Conservation (phyloP, 2,797 vertebrate genomes). For the Neopelma chrysocephalum region DNA sequence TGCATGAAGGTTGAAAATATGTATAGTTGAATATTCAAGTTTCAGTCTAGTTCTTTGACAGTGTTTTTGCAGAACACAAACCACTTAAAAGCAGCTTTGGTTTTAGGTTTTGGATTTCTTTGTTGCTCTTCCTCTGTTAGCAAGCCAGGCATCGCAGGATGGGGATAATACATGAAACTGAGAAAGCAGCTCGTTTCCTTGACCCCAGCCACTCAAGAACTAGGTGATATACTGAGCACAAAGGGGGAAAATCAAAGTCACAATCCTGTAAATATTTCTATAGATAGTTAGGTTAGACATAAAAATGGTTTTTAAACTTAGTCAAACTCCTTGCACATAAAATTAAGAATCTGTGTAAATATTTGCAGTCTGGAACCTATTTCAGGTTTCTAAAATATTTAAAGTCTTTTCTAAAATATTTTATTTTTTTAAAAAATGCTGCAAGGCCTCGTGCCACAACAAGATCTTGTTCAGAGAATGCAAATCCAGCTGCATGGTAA, state of each 20-base stretch:
- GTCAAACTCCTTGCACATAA: not conserved
- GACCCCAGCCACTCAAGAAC: not conserved
- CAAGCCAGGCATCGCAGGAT: not conserved
- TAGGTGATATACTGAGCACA: not conserved
- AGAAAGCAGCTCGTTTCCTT: not conserved
- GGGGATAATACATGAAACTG: not conserved
- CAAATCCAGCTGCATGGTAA: not conserved
- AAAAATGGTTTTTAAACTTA: not conserved
- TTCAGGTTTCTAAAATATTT: conserved; percentile 9
- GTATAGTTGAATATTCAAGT: not conserved
- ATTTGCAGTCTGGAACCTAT: conserved; percentile 5
- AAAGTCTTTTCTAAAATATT: not conserved
- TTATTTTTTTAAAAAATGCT: not conserved
- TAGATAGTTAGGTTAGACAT: not conserved
- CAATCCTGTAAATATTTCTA: conserved; percentile 5
- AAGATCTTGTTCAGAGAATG: accelerated
- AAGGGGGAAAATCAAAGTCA: not conserved
- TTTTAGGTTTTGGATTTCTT: conserved; percentile 27
- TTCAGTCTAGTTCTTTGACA: not conserved
- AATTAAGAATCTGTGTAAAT: conserved; percentile 3
- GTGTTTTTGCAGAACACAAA: not conserved
- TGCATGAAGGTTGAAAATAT: not conserved
- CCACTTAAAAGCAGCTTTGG: conserved; percentile 23
- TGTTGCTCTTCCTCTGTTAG: not conserved
- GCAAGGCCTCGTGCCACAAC: not conserved